These are phyloP conservation scores for Camponotus pennsylvanicus DNA, from an alignment of 1,140 invertebrate species.

Conservation along the genomic window DNA sequence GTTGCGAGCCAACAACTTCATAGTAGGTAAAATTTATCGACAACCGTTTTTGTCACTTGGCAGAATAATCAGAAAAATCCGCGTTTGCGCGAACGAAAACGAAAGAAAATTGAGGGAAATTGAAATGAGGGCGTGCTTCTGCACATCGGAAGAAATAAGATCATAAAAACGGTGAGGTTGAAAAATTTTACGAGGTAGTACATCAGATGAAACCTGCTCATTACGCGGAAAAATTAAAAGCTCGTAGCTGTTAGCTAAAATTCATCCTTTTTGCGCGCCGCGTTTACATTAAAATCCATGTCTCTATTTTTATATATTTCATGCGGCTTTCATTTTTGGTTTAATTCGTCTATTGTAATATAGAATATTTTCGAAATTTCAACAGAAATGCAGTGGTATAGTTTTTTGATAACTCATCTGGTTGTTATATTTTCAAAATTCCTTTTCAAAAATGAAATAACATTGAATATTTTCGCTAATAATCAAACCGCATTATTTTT, in stretches of 20 bases:
- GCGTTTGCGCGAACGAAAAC: slow-evolving; percentile 60
- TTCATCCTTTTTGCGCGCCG: neutral
- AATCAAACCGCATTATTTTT: neutral
- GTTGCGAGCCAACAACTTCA: slow-evolving; percentile 36
- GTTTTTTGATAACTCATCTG: neutral
- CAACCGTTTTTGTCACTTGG: slow-evolving; percentile 62
- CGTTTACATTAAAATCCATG: neutral
- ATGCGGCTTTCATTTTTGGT: neutral
- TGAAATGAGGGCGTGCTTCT: slow-evolving; percentile 57
- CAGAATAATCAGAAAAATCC: slow-evolving; percentile 59
- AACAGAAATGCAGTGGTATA: neutral
- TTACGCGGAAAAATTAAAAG: neutral
- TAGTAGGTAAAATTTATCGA: slow-evolving; percentile 64
- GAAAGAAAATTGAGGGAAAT: slow-evolving; percentile 71
- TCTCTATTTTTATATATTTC: neutral
- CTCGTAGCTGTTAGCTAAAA: neutral
- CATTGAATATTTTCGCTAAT: neutral
- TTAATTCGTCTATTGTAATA: slow-evolving; percentile 16
- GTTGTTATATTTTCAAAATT: neutral
- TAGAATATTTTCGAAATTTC: slow-evolving; percentile 15
- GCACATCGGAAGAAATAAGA: neutral
- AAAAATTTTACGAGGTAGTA: neutral
- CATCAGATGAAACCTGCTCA: neutral
- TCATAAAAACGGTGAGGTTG: neutral
- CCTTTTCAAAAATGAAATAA: neutral